phyloP scores from a whole-genome alignment of 2,888 invertebrate species.

The Drosophila phalerata region DNA sequence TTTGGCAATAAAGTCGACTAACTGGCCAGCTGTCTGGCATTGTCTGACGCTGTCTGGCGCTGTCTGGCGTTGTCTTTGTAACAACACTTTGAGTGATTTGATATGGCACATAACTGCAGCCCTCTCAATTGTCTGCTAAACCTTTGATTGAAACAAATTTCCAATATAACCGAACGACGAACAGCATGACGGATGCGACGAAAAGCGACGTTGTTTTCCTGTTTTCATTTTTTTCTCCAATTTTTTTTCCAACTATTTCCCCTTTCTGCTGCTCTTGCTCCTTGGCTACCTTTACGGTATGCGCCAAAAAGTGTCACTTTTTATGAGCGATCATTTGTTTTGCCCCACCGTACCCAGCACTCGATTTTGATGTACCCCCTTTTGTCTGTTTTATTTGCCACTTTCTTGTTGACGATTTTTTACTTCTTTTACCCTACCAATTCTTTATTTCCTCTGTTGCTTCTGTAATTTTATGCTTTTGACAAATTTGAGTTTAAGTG shows the following conservation, averaged over 20 bases:
- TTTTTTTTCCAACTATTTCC: slow-evolving; percentile 2
- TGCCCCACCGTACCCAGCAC: slow-evolving; percentile 9
- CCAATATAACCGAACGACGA: slow-evolving; percentile 64
- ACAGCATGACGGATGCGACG: slow-evolving; percentile 72
- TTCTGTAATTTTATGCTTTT: slow-evolving; percentile 68
- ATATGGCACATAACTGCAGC: slow-evolving; percentile 66
- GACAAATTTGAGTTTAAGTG: slow-evolving; percentile 81
- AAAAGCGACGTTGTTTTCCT: slow-evolving; percentile 46
- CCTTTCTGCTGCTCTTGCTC: not conserved
- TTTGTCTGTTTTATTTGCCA: slow-evolving; percentile 50
- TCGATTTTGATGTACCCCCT: slow-evolving; percentile 41
- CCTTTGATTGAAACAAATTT: slow-evolving; percentile 81
- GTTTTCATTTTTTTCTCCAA: not conserved
- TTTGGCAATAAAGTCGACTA: slow-evolving; percentile 76
- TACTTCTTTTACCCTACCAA: not conserved
- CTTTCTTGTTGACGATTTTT: slow-evolving; percentile 55
- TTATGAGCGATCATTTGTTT: slow-evolving; percentile 80
- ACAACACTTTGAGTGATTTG: slow-evolving; percentile 81
- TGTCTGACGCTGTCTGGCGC: slow-evolving; percentile 18
- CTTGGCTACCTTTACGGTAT: slow-evolving; percentile 36
- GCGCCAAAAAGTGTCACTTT: slow-evolving; percentile 77
- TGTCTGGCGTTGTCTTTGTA: slow-evolving; percentile 69
- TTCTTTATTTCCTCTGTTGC: slow-evolving; percentile 26
- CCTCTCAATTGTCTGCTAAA: slow-evolving; percentile 32
- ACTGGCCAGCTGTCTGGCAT: slow-evolving; percentile 43